Base-by-base conservation (phyloP, 2,888 invertebrate genomes). In the Ophraella communa region DNA sequence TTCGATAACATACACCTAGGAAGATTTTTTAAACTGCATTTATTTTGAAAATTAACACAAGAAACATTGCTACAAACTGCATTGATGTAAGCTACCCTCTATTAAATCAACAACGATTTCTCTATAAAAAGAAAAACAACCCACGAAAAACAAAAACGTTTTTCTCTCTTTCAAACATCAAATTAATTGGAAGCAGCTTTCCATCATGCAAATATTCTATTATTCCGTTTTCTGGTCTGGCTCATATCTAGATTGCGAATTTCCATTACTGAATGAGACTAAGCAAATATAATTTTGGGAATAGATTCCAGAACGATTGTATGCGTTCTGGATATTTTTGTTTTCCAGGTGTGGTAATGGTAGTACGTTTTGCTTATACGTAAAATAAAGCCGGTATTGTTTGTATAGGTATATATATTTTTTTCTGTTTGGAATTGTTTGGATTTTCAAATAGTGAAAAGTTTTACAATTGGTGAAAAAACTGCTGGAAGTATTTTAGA, bases 261-360 rank as follows among this genome's bases (percentile, higher is more conserved):
- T 68, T 68, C 65, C 68, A 68, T 68, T 66, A 63, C 66, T 54
- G 61, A 65, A 67, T 64, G 62, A 54, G 52, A 56, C 23, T 69
- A 64, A 58, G 65, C 61, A 67, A 65, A 69, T 59, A 64, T 39
- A 62, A 59, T 67, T 67, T 65, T 47, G 14, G 60, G 57, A 69
- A 66, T 62, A 65, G 56, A 58, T 64, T 45, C 45, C 55, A 55
- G 60, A 63, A 47, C 33, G 58, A 59, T 55, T 45, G 45, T 20
- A 23, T 45, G 45, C 21, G n/a, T 23, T 45, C 45, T 20, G 45
- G 39, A 23, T 52, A 57, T 52, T 51, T 62, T 45, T 45, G 45
- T 45, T 45, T 45, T 45, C 35, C 45, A 45, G 45, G 45, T 45
- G 21, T 42, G 30, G 30, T 30, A 30, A 7, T 1, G 27, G 27